phyloP scores from a whole-genome alignment of 2,888 invertebrate species.

The Gymnocheta viridis region DNA sequence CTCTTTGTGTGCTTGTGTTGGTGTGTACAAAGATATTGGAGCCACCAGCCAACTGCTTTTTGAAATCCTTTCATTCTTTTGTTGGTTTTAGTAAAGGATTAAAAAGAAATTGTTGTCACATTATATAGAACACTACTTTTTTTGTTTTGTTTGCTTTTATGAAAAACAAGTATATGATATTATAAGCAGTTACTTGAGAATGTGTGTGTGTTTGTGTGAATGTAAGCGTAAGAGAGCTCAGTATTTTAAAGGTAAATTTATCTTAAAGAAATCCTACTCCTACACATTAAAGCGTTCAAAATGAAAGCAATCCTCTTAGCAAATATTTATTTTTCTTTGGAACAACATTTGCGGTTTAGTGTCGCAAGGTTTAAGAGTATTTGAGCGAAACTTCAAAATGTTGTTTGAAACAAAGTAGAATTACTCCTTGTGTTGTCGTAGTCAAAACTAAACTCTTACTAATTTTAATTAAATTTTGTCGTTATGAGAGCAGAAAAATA shows the following conservation, averaged over 20 bases:
- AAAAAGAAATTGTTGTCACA: slow-evolving; percentile 38
- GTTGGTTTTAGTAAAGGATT: slow-evolving; percentile 43
- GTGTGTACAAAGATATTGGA: slow-evolving; percentile 10
- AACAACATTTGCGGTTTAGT: background rate
- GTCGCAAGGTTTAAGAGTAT: slow-evolving; percentile 7
- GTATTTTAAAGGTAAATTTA: slow-evolving; percentile 21
- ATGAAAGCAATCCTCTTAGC: slow-evolving; percentile 34
- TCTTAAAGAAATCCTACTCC: background rate
- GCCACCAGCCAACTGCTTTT: slow-evolving; percentile 18
- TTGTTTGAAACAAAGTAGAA: background rate
- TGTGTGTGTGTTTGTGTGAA: no score
- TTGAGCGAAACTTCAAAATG: background rate
- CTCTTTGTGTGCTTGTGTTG: background rate
- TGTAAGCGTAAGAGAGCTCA: no score
- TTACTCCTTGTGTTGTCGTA: background rate
- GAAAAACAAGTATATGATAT: background rate
- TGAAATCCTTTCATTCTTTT: slow-evolving; percentile 47
- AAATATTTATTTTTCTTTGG: background rate
- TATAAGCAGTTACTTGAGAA: slow-evolving; percentile 25
- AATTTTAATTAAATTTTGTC: background rate
- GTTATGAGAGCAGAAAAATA: no score
- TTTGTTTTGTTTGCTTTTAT: background rate
- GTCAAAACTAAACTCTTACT: background rate
- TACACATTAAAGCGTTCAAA: background rate
- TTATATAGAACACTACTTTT: slow-evolving; percentile 1